Conservation (phyloP, 2,888 invertebrate genomes). For the Drosophila imparisetae region DNA sequence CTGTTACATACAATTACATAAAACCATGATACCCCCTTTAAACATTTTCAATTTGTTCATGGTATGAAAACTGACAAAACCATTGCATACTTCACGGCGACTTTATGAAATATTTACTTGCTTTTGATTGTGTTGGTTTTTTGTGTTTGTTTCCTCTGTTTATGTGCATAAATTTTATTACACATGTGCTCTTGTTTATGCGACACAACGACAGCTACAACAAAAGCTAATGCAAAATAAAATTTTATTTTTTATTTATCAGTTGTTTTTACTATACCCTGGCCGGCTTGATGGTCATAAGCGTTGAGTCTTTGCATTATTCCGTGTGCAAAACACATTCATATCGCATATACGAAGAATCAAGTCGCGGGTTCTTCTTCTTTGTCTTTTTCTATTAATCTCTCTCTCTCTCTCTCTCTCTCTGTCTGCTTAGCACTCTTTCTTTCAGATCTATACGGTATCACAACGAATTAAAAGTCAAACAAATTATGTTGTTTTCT, state of each 20-base stretch:
- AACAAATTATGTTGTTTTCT: too few relatives aligned
- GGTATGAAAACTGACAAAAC: constrained; percentile 14
- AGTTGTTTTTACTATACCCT: constrained; percentile 29
- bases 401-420: too few relatives aligned
- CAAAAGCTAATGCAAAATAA: constrained; percentile 76
- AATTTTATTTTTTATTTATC: constrained; percentile 74
- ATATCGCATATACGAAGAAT: too few relatives aligned
- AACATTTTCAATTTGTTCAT: not conserved
- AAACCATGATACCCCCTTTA: not conserved
- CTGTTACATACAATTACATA: not conserved
- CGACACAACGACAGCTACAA: constrained; percentile 38
- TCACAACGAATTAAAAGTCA: too few relatives aligned
- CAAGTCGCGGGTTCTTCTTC: too few relatives aligned
- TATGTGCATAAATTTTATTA: constrained; percentile 78
- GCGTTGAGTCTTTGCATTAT: too few relatives aligned
- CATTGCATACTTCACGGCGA: constrained; percentile 55
- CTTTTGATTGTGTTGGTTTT: constrained; percentile 66
- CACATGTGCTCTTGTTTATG: constrained; percentile 77
- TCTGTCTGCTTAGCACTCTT: too few relatives aligned
- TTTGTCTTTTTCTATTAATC: too few relatives aligned
- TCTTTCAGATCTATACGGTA: too few relatives aligned
- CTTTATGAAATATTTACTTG: constrained; percentile 72
- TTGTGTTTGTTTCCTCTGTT: constrained; percentile 47
- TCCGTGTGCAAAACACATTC: too few relatives aligned
- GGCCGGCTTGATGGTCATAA: too few relatives aligned